Evolutionary conservation across 2,113 vertebrate species (phyloP), one percentile per base, ranked within the genome.

Genomic region (Solea solea): DNA sequence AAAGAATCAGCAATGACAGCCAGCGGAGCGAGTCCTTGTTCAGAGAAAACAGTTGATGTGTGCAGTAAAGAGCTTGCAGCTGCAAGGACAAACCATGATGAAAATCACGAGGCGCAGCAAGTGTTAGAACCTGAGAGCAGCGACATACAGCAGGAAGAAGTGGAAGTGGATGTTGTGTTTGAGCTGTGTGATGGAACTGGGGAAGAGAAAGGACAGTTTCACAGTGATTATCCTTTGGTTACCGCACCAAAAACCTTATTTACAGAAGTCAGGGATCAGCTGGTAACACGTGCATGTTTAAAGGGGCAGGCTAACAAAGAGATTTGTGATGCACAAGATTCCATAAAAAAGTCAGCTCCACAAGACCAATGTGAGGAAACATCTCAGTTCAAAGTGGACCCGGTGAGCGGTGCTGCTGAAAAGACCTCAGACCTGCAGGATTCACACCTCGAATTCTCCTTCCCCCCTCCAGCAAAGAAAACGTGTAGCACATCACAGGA

Each of bases 401-500:
- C 72, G 8, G 52, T 51, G 5, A 54, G 34, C 74, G 59, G 76
- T 72, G 81, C 64, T 41, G 56, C 51, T 65, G 81, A 86, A 49
- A 81, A 70, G 2, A 11, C 54, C 1, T 34, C 75, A 5, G 63
- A 21, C 15, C 41, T 41, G n/a, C 81, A 86, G 75, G 82, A 93
- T 71, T 59, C 84, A 48, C 76, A 79, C 55, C 75, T 63, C 14
- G 90, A 94, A 69, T 89, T 81, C 78, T 88, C 93, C 9, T 90
- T 92, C 71, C 92, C 93, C 65, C 92, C 93, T 34, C 93, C 93
- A 13, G 92, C 93, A 7, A 94, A 94, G 74, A 94, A 93, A 85
- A 93, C 87, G 7, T 94, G 90, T 84, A 89, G 90, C 72, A 90
- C 82, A 54, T 92, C 93, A 10, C 90, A 92, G 28, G 91, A 90